These are phyloP conservation scores for Mimachlamys varia DNA, from an alignment of 2,888 invertebrate genomes.

Conservation along the genomic window DNA sequence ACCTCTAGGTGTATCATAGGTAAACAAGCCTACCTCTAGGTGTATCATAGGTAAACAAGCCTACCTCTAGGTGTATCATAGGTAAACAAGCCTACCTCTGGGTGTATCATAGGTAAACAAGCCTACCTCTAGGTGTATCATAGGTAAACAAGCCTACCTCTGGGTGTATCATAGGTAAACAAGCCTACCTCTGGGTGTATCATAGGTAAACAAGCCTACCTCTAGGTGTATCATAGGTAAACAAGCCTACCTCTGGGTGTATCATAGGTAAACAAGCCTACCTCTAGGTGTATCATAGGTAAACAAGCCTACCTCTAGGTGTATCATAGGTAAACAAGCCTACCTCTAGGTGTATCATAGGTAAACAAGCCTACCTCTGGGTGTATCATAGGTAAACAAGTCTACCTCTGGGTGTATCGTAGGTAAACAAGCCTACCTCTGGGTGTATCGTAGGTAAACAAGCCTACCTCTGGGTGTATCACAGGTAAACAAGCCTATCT, in stretches of 20 bases:
- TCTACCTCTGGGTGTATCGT: conserved; percentile 60
- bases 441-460: conserved; percentile 56
- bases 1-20: conserved; percentile 58
- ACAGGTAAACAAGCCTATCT: too few relatives aligned
- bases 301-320: too few relatives aligned
- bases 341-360: conserved; percentile 58
- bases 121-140: conserved; percentile 61
- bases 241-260: too few relatives aligned
- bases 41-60: conserved; percentile 55
- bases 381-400: conserved; percentile 56
- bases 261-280: conserved; percentile 49
- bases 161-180: conserved; percentile 56
- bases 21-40: too few relatives aligned
- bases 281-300: conserved; percentile 57
- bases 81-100: too few relatives aligned
- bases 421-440: too few relatives aligned
- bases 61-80: conserved; percentile 59
- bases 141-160: too few relatives aligned
- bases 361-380: too few relatives aligned
- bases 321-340: conserved; percentile 56
- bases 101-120: conserved; percentile 57
- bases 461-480: conserved; percentile 62
- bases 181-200: too few relatives aligned
- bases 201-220: too few relatives aligned
- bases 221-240: conserved; percentile 56